Conservation (phyloP, 2,888 invertebrate genomes). For the Ptilodon capucinus region DNA sequence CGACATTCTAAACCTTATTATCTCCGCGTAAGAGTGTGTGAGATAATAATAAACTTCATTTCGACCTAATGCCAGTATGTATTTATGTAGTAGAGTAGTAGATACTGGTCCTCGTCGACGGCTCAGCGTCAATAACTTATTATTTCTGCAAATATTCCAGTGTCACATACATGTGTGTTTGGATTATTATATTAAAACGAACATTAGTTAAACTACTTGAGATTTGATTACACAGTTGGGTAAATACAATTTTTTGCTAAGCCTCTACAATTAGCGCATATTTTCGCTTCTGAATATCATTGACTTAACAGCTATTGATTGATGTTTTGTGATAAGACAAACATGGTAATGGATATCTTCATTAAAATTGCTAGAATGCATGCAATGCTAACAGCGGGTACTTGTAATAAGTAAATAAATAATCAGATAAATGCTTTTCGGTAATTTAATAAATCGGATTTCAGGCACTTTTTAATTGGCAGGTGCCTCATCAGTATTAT, state of each 20-base stretch:
- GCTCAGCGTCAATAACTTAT: slow-evolving; percentile 58
- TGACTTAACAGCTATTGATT: slow-evolving; percentile 1
- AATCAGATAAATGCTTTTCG: not conserved
- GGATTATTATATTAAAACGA: slow-evolving; percentile 47
- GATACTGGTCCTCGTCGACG: slow-evolving; percentile 52
- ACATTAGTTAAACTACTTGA: slow-evolving; percentile 13
- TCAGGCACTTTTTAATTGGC: not conserved
- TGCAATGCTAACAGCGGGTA: not conserved
- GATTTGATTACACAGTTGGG: slow-evolving; percentile 18
- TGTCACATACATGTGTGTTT: slow-evolving; percentile 54
- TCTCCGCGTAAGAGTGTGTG: slow-evolving; percentile 13
- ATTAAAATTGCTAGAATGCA: not conserved
- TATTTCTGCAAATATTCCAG: slow-evolving; percentile 68
- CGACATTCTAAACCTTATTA: slow-evolving; percentile 35
- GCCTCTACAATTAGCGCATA: slow-evolving; percentile 2
- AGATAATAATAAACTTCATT: not conserved
- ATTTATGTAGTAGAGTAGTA: slow-evolving; percentile 46
- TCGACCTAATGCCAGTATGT: slow-evolving; percentile 25
- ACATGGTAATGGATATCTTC: not conserved
- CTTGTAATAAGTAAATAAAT: not conserved
- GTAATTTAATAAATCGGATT: not conserved
- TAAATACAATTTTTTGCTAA: slow-evolving; percentile 12
- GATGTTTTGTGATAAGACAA: not conserved
- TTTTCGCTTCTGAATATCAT: not conserved
- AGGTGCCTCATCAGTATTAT: not conserved